Evolutionary conservation across 2,797 vertebrate species (phyloP).

Genomic region (Alfaro cultratus): DNA sequence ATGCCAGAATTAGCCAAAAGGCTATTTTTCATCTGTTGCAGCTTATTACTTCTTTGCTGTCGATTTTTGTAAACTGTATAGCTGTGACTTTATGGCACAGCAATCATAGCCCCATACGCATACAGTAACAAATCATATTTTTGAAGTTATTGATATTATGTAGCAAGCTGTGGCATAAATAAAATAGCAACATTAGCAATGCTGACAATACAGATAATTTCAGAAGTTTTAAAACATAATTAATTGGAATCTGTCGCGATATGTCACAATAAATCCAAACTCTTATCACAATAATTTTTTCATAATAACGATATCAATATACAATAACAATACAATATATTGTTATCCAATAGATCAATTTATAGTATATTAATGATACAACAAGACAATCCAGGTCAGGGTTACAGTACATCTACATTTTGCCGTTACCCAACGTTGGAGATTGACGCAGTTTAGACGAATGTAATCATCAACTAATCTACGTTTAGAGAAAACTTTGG

Average conservation of each 20-base stretch:
- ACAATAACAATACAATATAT: background rate
- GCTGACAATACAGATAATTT: background rate
- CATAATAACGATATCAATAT: background rate
- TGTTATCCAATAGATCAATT: too few relatives aligned
- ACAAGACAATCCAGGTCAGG: too few relatives aligned
- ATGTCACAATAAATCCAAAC: background rate
- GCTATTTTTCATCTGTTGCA: too few relatives aligned
- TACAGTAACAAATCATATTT: background rate
- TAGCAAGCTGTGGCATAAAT: background rate
- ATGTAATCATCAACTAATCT: background rate
- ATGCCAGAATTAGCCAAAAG: too few relatives aligned
- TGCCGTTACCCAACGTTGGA: background rate
- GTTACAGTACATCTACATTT: background rate
- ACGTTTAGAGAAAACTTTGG: background rate
- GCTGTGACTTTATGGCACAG: background rate
- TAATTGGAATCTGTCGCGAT: background rate
- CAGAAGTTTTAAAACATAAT: background rate
- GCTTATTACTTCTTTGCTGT: background rate
- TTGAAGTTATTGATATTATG: background rate
- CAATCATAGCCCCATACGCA: background rate
- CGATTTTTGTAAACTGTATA: background rate
- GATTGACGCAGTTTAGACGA: background rate
- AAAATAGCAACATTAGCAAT: background rate
- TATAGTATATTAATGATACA: too few relatives aligned
- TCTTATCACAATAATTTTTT: background rate